Evolutionary conservation across 2,888 invertebrate species (phyloP).

Genomic region (Epirrita christyi): DNA sequence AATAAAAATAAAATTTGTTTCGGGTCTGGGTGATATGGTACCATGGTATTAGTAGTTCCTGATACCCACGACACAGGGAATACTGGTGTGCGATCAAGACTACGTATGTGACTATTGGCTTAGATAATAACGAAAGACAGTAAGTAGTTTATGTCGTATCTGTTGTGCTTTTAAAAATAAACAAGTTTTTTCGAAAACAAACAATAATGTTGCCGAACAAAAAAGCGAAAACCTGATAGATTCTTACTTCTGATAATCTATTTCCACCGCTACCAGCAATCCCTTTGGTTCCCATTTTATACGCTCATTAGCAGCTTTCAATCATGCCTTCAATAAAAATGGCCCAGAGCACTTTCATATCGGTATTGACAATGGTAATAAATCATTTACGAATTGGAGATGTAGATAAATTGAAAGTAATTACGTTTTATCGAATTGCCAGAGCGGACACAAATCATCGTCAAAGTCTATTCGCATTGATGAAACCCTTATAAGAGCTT

Average conservation of each 20-base stretch:
- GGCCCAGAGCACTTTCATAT: constrained; percentile 16
- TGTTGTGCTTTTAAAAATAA: too few species aligned
- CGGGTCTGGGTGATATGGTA: background rate
- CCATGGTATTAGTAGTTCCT: background rate
- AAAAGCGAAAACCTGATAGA: too few species aligned
- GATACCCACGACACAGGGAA: too few species aligned
- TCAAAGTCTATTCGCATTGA: background rate
- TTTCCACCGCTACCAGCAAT: background rate
- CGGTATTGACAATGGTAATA: constrained; percentile 29
- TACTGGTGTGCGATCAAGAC: too few species aligned
- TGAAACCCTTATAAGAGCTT: background rate
- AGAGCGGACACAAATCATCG: background rate
- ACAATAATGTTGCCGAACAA: too few species aligned
- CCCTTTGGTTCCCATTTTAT: background rate
- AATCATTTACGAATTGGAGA: constrained; percentile 31
- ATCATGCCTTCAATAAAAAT: constrained; percentile 16
- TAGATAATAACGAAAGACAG: too few species aligned
- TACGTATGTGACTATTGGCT: too few species aligned
- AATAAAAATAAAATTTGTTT: background rate
- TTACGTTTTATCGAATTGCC: constrained; percentile 19
- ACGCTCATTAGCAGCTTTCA: constrained; percentile 22
- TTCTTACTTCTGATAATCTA: too few species aligned
- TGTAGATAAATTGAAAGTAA: constrained; percentile 35
- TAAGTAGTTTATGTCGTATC: too few species aligned
- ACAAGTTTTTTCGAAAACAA: too few species aligned